Percentiles rank a stretch among this genome's conserved stretches.
These are phyloP conservation scores for Carassius auratus DNA, from an alignment of 2,113 vertebrate genomes.

Conservation along the genomic window DNA sequence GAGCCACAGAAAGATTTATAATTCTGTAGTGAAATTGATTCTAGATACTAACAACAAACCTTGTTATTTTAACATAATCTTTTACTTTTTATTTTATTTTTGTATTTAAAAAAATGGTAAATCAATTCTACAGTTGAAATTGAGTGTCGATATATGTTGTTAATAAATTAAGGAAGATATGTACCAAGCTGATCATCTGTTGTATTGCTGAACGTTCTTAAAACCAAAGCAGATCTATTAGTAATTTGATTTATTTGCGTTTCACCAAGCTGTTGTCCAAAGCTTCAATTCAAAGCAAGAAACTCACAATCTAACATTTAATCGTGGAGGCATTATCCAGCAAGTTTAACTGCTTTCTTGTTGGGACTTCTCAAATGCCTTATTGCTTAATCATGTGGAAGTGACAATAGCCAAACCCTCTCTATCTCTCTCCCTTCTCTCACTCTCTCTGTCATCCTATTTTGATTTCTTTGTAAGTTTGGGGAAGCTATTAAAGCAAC, in stretches of 20 bases:
- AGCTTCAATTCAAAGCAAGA: conserved; percentile 11
- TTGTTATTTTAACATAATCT: neutral
- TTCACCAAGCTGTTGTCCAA: neutral
- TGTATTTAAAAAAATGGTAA: too few species aligned
- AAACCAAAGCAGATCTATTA: neutral
- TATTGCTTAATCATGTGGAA: conserved; percentile 99
- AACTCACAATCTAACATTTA: conserved; percentile 9
- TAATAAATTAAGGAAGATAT: neutral
- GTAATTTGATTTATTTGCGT: neutral
- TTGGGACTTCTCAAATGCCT: conserved; percentile 86
- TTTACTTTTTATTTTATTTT: too few species aligned
- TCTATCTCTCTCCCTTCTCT: conserved; percentile 71
- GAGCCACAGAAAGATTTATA: conserved; percentile 47
- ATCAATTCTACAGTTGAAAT: too few species aligned
- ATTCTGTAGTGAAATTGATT: conserved; percentile 5
- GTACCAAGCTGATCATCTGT: neutral
- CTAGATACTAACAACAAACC: neutral
- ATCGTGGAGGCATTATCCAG: conserved; percentile 77
- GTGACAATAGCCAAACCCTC: conserved; percentile 85
- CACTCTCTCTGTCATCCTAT: conserved; percentile 64
- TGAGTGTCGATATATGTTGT: too few species aligned
- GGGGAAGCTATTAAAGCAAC: conserved; percentile 88
- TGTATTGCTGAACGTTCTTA: neutral
- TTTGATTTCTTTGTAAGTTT: conserved; percentile 86
- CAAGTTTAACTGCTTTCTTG: conserved; percentile 88